Evolutionary conservation across 2,797 vertebrate genomes (phyloP).

Genomic region (Gallinago solitaria): DNA sequence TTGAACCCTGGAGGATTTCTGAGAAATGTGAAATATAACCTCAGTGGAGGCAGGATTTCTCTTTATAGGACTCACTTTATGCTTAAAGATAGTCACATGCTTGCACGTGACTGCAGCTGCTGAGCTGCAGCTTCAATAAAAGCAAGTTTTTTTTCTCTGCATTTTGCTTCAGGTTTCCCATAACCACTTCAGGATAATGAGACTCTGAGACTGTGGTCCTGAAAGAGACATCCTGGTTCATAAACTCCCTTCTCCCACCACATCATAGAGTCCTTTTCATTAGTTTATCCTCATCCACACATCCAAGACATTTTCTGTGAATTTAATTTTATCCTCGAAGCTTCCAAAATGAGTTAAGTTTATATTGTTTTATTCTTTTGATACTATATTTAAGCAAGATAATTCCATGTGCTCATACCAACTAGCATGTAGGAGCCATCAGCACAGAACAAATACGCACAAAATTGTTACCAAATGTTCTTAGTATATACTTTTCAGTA

Average conservation of each 20-base stretch:
- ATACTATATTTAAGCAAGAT: not conserved
- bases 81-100: not conserved
- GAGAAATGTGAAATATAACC: not conserved
- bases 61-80: not conserved
- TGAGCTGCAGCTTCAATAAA: not conserved
- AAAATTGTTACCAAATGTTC: slow-evolving; percentile 60
- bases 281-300: not conserved
- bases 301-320: not conserved
- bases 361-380: not conserved
- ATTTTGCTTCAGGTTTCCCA: not conserved
- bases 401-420: not conserved
- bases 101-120: not conserved
- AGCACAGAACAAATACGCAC: slow-evolving; percentile 33
- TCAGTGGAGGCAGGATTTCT: not conserved
- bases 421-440: not conserved
- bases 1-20: not conserved
- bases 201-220: not conserved
- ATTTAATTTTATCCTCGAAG: not conserved
- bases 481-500: slow-evolving; percentile 20
- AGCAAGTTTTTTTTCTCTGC: accelerated
- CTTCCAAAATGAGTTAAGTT: not conserved
- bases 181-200: not conserved
- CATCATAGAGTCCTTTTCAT: not conserved
- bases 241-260: not conserved
- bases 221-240: not conserved